These are phyloP conservation scores for Rhagium mordax DNA, from an alignment of 2,888 invertebrate genomes.

Conservation along the genomic window DNA sequence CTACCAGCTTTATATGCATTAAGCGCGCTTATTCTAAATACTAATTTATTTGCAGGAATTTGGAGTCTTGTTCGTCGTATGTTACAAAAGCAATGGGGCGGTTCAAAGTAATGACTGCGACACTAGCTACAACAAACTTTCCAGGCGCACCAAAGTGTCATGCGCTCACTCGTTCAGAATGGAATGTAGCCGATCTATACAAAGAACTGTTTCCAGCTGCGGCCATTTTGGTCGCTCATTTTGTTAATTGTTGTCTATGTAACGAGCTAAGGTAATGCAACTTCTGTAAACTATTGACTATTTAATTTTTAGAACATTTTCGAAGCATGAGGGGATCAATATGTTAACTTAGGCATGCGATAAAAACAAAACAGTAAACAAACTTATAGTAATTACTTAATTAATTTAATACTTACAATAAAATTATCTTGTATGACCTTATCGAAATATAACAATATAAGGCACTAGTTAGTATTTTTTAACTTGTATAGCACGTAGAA, in stretches of 20 bases:
- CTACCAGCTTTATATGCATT: slow-evolving; percentile 58
- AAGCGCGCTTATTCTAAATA: slow-evolving; percentile 55
- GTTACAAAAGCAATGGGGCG: slow-evolving; percentile 54
- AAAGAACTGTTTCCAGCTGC: slow-evolving; percentile 53
- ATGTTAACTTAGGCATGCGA: slow-evolving; percentile 12
- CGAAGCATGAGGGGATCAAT: slow-evolving; percentile 14
- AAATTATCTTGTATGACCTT: neutral
- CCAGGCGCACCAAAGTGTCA: slow-evolving; percentile 35
- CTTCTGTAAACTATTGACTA: slow-evolving; percentile 39
- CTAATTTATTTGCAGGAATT: slow-evolving; percentile 61
- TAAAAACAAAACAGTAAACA: neutral
- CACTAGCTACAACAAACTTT: slow-evolving; percentile 50
- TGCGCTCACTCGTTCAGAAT: slow-evolving; percentile 35
- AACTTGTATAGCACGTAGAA: neutral
- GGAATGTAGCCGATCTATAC: slow-evolving; percentile 52
- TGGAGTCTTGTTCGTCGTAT: slow-evolving; percentile 39
- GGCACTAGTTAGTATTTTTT: neutral
- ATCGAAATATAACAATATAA: neutral
- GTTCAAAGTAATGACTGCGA: slow-evolving; percentile 62
- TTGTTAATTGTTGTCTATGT: slow-evolving; percentile 57
- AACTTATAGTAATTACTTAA: neutral
- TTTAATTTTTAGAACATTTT: neutral
- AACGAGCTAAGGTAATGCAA: slow-evolving; percentile 49
- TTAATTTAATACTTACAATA: slow-evolving; percentile 11
- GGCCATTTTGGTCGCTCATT: slow-evolving; percentile 60